Percentiles rank a stretch among this genome's conserved stretches.
Conservation (phyloP, 2,888 invertebrate genomes). For the Nesidiocoris tenuis region DNA sequence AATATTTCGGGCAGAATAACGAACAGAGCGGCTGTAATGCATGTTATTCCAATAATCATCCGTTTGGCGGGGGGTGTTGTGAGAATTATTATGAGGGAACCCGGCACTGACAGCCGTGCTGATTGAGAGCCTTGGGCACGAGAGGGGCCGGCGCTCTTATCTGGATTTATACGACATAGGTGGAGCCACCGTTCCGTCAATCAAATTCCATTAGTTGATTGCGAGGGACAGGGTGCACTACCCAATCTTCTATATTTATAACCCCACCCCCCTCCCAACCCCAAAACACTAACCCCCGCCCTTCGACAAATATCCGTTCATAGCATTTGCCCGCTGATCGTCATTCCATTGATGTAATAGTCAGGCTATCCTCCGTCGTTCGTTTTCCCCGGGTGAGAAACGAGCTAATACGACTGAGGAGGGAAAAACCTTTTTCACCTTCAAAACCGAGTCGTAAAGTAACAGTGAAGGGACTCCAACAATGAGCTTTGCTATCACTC, state of each 20-base stretch:
- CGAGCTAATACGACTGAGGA: background rate
- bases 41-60: no score
- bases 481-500: background rate
- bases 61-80: no score
- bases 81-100: no score
- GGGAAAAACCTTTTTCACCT: background rate
- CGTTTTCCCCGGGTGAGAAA: background rate
- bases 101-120: background rate
- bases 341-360: background rate
- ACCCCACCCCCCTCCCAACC: background rate
- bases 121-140: background rate
- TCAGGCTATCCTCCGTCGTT: background rate
- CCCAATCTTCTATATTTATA: background rate
- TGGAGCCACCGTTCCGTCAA: constrained; percentile 12
- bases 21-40: no score
- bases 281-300: background rate
- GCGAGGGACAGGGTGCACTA: background rate
- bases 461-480: background rate
- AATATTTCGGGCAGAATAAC: no score
- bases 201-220: constrained; percentile 30
- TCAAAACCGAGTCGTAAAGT: background rate
- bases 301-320: background rate
- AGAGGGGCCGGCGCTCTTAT: background rate
- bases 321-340: background rate
- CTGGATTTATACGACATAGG: background rate